Evolutionary conservation across 2,113 vertebrate species (phyloP).

Genomic region (Saccopteryx bilineata): DNA sequence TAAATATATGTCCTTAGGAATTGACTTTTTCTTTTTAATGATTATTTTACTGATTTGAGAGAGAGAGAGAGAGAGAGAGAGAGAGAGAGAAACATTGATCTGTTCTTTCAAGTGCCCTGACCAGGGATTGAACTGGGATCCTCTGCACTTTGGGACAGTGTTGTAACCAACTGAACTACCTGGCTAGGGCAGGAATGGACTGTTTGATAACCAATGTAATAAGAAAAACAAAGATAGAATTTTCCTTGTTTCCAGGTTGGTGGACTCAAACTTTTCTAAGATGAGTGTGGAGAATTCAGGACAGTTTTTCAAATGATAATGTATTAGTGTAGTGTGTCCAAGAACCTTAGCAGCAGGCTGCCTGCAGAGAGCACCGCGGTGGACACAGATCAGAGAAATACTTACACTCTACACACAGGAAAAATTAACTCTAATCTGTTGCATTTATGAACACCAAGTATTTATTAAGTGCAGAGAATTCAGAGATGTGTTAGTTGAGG

Average conservation of each 20-base stretch:
- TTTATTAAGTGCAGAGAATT: not conserved
- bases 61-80: no score
- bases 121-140: no score
- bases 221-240: slow-evolving; percentile 16
- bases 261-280: not conserved
- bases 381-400: not conserved
- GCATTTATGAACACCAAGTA: not conserved
- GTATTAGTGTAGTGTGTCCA: not conserved
- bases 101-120: no score
- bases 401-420: not conserved
- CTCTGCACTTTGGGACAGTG: no score
- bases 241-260: slow-evolving; percentile 16
- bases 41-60: no score
- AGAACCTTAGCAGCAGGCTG: not conserved
- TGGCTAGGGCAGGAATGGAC: no score
- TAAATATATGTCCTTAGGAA: not conserved
- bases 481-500: not conserved
- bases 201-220: not conserved
- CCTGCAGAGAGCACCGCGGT: not conserved
- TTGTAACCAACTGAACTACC: no score
- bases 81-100: no score
- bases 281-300: not conserved
- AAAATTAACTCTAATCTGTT: not conserved
- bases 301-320: not conserved
- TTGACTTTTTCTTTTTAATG: not conserved